Percentiles rank a stretch among this genome's conserved stretches.
phyloP scores from a whole-genome alignment of 2,113 vertebrate species.

The Pachycephala philippinensis region DNA sequence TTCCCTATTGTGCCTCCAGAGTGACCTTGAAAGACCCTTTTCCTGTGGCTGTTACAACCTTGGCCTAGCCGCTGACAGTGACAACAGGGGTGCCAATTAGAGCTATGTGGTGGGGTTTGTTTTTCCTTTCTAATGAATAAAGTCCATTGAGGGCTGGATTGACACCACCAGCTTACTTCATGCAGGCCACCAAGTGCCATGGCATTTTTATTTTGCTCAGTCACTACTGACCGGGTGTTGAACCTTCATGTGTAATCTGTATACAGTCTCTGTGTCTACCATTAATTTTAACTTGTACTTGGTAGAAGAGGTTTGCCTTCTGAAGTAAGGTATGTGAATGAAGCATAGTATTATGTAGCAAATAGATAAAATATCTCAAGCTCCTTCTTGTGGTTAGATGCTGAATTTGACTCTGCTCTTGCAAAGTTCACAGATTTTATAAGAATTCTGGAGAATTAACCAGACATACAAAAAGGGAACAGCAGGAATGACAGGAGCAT shows the following conservation, averaged over 20 bases:
- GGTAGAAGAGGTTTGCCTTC: not conserved
- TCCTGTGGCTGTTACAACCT: not conserved
- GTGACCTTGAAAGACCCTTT: slow-evolving; percentile 19
- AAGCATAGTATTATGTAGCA: not conserved
- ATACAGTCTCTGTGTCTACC: not conserved
- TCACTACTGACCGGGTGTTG: not conserved
- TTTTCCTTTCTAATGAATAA: not conserved
- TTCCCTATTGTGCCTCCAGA: not conserved
- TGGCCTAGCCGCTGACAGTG: not conserved
- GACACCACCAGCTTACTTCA: not conserved
- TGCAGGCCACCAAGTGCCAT: not conserved
- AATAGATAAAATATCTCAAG: not conserved
- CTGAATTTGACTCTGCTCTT: not conserved
- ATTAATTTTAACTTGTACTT: not conserved
- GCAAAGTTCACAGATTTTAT: not conserved
- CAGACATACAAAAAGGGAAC: not conserved
- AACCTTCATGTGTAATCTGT: not conserved
- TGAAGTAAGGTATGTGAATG: not conserved
- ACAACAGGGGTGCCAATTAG: slow-evolving; percentile 40
- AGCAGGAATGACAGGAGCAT: not conserved
- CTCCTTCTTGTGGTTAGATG: not conserved
- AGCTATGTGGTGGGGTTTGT: not conserved
- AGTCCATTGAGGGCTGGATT: not conserved
- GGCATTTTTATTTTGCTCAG: not conserved
- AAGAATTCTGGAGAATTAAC: not conserved